A percentile compares a stretch with the other conserved stretches of the same genome.
Evolutionary conservation across 2,113 vertebrate species (phyloP).

Genomic region (Columba janthina): DNA sequence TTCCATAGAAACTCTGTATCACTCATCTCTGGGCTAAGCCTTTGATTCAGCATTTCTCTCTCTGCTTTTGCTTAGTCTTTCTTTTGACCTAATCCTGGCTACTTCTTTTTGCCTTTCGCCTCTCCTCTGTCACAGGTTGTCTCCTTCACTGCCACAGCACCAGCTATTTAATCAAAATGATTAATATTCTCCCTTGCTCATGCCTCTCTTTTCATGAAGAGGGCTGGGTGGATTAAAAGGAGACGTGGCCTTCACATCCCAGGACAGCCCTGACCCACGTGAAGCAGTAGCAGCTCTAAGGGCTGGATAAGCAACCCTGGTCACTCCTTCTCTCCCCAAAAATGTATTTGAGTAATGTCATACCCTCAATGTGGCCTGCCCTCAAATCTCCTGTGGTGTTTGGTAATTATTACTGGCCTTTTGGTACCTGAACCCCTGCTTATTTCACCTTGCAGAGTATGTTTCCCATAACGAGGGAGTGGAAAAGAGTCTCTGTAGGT

Average conservation of each 20-base stretch:
- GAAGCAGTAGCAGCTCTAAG: neutral
- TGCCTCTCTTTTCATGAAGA: neutral
- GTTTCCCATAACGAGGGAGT: neutral
- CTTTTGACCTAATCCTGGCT: neutral
- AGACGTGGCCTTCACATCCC: neutral
- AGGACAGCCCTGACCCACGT: neutral
- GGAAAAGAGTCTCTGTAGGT: neutral
- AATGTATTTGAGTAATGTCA: neutral
- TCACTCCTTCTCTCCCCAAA: neutral
- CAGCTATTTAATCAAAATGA: conserved; percentile 7
- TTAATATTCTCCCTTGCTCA: neutral
- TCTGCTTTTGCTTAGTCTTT: neutral
- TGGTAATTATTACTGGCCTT: neutral
- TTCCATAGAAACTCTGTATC: neutral
- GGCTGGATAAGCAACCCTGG: neutral
- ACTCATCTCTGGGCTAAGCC: neutral
- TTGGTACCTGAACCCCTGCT: neutral
- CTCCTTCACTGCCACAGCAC: neutral
- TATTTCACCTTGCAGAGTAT: neutral
- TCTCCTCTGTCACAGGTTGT: neutral
- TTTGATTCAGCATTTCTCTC: neutral
- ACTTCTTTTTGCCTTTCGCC: neutral
- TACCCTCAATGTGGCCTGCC: neutral
- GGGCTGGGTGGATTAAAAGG: neutral
- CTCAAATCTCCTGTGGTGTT: neutral